These are phyloP conservation scores for Calephelis perditalis DNA, from an alignment of 2,888 invertebrate genomes.

Conservation along the genomic window DNA sequence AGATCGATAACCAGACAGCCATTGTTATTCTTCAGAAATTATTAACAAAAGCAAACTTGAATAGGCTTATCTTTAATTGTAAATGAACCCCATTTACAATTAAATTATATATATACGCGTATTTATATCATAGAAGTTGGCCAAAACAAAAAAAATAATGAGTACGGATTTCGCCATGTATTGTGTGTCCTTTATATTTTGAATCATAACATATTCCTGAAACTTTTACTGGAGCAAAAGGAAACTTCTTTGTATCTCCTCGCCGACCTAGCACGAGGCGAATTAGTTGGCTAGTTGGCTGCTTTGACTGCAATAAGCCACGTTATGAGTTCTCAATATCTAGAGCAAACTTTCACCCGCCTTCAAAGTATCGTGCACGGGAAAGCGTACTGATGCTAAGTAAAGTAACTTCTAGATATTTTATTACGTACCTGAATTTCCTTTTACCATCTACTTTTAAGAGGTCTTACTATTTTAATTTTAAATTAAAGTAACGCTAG, in stretches of 20 bases:
- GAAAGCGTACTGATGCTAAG: not conserved
- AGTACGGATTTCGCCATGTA: not conserved
- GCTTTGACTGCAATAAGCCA: slow-evolving; percentile 10
- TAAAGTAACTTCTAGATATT: not conserved
- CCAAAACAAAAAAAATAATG: too few relatives aligned
- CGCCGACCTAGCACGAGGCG: slow-evolving; percentile 1
- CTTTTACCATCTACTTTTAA: too few relatives aligned
- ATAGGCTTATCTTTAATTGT: too few relatives aligned
- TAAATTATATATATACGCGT: too few relatives aligned
- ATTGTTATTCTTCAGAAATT: too few relatives aligned
- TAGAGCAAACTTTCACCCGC: not conserved
- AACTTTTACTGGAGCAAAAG: not conserved
- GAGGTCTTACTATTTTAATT: too few relatives aligned
- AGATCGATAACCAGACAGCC: too few relatives aligned
- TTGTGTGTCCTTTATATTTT: not conserved
- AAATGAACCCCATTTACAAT: too few relatives aligned
- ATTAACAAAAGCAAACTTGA: too few relatives aligned
- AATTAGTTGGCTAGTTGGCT: slow-evolving; percentile 10
- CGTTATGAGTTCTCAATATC: slow-evolving; percentile 12
- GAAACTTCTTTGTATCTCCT: slow-evolving; percentile 12
- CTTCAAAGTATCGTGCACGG: not conserved
- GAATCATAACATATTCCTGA: not conserved
- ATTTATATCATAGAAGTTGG: too few relatives aligned
- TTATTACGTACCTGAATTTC: not conserved
- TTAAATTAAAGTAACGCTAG: too few relatives aligned